phyloP scores from a whole-genome alignment of 64 coral and sea anemone species.

The Stylophora pistillata region DNA sequence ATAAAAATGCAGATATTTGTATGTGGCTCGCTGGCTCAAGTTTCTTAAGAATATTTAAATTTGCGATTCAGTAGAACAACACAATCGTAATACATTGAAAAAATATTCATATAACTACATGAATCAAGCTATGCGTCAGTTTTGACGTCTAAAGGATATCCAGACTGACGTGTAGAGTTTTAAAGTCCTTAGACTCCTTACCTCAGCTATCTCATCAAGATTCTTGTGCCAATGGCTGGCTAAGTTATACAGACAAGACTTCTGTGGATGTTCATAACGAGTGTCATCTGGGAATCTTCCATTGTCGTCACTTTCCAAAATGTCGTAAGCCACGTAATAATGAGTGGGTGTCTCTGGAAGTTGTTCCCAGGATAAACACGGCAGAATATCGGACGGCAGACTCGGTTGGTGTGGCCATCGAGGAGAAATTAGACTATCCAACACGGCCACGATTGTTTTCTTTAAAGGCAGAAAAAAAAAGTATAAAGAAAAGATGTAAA shows the following conservation, averaged over 20 bases:
- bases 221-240: constrained; percentile 28
- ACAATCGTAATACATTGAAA: too few species aligned
- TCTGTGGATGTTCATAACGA: constrained; percentile 24
- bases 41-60: too few species aligned
- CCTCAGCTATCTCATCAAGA: constrained; percentile 39
- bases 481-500: too few species aligned
- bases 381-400: constrained; percentile 29
- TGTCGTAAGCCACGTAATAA: constrained; percentile 34
- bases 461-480: background rate
- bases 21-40: too few species aligned
- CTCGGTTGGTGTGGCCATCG: constrained; percentile 51
- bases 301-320: constrained; percentile 39
- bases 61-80: too few species aligned
- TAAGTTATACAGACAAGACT: constrained; percentile 55
- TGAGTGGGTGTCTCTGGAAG: constrained; percentile 38
- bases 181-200: background rate
- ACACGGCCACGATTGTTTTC: constrained; percentile 54
- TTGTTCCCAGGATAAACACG: constrained; percentile 6
- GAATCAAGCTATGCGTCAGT: too few species aligned
- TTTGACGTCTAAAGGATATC: background rate
- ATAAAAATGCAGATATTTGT: too few species aligned
- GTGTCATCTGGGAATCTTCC: constrained; percentile 42
- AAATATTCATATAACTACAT: too few species aligned
- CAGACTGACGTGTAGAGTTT: background rate
- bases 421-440: constrained; percentile 50